Base-by-base conservation (phyloP, 1,140 invertebrate species). In the Kradibia gibbosae region DNA sequence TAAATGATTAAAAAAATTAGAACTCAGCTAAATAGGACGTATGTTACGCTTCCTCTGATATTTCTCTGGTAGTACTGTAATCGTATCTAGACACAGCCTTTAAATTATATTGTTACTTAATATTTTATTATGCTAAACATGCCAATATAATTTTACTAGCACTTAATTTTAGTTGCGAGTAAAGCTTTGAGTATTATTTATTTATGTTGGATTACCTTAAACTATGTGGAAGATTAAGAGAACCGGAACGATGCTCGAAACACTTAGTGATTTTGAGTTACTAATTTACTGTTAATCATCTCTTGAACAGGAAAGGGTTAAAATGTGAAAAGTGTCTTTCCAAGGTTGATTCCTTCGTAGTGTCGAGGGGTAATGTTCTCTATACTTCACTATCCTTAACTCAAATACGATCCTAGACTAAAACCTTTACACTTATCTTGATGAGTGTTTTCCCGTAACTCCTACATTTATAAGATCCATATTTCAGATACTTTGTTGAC, bases 381-480 rank as follows among this genome's bases (percentile, higher is more conserved):
- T 67, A 25, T 70, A 42, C 36, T 65, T 48, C 53, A 31, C 7
- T 5, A 8, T n/a, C 53, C 20, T 42, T 53, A 50, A 7, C 67
- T 78, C 55, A 73, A 82, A 78, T 62, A 53, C 75, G 75, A 60
- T 77, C 39, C 50, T 83, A 78, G n/a, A 75, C 67, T 70, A 48
- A 77, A 82, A 79, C 84, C 86, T 86, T 85, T 62, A 67, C 75
- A 57, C 83, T 87, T 82, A 86, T 88, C 86, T 89, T 90, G 90
- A 91, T 90, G 85, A 88, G 91, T 91, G 89, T 89, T 90, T 89
- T 86, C 85, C 84, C 85, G 83, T 84, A 89, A 90, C 89, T 78
- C 80, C 90, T 91, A 89, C 89, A 87, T 84, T 88, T 84, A 70
- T 83, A 50, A 50, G 70, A 80, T 31, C 85, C 86, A 85, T 89